Evolutionary conservation across 2,888 invertebrate genomes (phyloP).

Genomic region (Brachynemurus nebulosus): DNA sequence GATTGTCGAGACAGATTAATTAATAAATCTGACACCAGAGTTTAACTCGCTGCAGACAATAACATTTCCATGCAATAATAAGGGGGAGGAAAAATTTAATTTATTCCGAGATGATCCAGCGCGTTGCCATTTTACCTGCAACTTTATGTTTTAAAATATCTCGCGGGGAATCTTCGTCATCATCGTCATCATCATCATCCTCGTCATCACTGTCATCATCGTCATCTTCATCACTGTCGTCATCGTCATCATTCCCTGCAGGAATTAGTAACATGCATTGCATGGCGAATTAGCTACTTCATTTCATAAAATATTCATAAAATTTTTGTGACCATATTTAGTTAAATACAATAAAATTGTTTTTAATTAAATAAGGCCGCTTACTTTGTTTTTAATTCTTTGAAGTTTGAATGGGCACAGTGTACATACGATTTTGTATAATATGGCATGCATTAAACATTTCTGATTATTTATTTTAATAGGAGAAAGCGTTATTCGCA

Average conservation of each 20-base stretch:
- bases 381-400: no score
- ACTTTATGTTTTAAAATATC: constrained; percentile 20
- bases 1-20: constrained; percentile 3
- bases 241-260: constrained; percentile 32
- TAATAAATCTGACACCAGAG: constrained; percentile 16
- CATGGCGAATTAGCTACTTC: constrained; percentile 8
- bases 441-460: no score
- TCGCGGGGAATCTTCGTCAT: constrained; percentile 32
- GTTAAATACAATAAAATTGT: no score
- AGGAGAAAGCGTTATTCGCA: no score
- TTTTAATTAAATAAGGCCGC: no score
- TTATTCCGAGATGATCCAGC: constrained; percentile 4
- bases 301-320: no score
- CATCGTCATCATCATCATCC: constrained; percentile 37
- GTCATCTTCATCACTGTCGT: constrained; percentile 31
- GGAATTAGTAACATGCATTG: constrained; percentile 23
- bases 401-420: no score
- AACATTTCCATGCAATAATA: constrained; percentile 33
- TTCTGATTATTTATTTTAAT: no score
- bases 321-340: no score
- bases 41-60: constrained; percentile 50
- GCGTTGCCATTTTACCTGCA: constrained; percentile 13
- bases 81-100: constrained; percentile 30
- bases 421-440: no score
- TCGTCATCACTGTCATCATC: constrained; percentile 35